Base-by-base conservation (phyloP, 2,113 vertebrate genomes). In the Sphyrna mokarran region DNA sequence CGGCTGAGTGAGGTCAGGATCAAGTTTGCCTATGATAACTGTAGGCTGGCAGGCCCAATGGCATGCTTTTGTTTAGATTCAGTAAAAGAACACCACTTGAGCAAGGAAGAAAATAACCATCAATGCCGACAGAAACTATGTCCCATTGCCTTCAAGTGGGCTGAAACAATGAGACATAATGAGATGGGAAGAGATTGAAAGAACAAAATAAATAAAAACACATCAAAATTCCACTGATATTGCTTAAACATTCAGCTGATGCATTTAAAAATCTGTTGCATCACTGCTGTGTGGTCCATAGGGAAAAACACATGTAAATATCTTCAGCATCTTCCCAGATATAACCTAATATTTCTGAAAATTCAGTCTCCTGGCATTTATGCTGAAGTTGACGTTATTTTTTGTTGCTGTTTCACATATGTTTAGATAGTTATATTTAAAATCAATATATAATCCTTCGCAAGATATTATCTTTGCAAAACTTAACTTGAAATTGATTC, bases 401-500 rank as follows among this genome's bases (percentile, higher is more conserved):
- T 98, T 96, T 97, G 97, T 96, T 97, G 97, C 96, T 98, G 98
- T 98, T 66, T 63, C 61, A 98, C 98, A 97, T 97, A 97, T 97
- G 98, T 98, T 98, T 98, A 98, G 97, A 97, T 97, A 98, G 97
- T 98, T 98, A 98, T 97, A 98, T 98, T 97, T 98, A 98, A 98
- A 98, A 98, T 98, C 98, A 98, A 98, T 98, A 98, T 96, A 96
- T 96, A 98, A 97, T 98, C 97, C 97, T 98, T 98, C 97, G 98
- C 97, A 97, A 98, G 97, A 97, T 97, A 98, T 97, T 97, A 98
- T 97, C 97, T 97, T 98, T 97, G 98, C 98, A 98, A 98, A 98
- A 98, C 97, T 98, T 98, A 98, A 98, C 97, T 98, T 98, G 97
- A 97, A 97, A 98, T 98, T 98, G 98, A 98, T 98, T 98, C 98